Evolutionary conservation across 2,113 vertebrate genomes (phyloP).

Genomic region (Pituophis catenifer): DNA sequence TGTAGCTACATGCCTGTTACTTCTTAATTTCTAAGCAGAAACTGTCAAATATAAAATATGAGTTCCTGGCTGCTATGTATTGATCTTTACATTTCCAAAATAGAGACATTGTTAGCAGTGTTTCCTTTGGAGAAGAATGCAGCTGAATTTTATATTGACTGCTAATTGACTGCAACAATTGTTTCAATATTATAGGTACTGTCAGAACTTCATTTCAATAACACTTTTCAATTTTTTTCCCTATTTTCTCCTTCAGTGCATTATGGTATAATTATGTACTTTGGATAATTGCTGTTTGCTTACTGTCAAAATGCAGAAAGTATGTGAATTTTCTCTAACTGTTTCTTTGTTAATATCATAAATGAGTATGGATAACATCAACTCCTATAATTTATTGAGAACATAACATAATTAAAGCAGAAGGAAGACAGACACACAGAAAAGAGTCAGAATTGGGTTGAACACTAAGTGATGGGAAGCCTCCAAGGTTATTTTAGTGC

Average conservation of each 20-base stretch:
- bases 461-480: background rate
- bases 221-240: conserved; percentile 26
- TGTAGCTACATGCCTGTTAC: background rate
- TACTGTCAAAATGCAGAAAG: conserved; percentile 58
- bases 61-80: background rate
- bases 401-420: background rate
- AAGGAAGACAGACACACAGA: background rate
- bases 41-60: background rate
- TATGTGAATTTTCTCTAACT: conserved; percentile 34
- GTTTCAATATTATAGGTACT: conserved; percentile 3
- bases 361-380: background rate
- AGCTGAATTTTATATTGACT: background rate
- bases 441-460: background rate
- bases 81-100: background rate
- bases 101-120: background rate
- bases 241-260: conserved; percentile 47
- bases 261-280: conserved; percentile 57
- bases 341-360: conserved; percentile 20
- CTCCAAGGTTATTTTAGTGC: background rate
- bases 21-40: background rate
- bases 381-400: background rate
- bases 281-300: conserved; percentile 58
- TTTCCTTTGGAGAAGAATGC: rapidly evolving
- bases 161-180: conserved; percentile 10
- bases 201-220: conserved; percentile 13